Evolutionary conservation across 1,140 invertebrate species (phyloP).

Genomic region (Caligus rogercresseyi): DNA sequence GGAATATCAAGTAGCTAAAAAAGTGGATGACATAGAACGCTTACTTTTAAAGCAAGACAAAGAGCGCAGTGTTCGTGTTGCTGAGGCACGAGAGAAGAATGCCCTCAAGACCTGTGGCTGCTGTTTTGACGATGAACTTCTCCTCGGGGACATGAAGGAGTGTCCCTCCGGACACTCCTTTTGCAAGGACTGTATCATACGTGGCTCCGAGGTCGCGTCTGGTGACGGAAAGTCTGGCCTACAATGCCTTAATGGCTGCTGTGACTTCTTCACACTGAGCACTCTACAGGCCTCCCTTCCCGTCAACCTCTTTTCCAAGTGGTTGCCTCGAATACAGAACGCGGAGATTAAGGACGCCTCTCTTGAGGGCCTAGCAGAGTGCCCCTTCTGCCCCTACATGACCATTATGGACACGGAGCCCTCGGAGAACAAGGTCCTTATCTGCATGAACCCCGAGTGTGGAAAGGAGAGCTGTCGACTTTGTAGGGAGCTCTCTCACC

Average conservation of each 20-base stretch:
- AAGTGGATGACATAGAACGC: slow-evolving; percentile 31
- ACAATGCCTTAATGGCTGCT: slow-evolving; percentile 34
- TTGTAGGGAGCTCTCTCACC: slow-evolving; percentile 37
- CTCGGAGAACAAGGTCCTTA: slow-evolving; percentile 40
- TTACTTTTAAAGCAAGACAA: slow-evolving; percentile 27
- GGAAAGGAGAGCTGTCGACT: slow-evolving; percentile 43
- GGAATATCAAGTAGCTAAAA: slow-evolving; percentile 34
- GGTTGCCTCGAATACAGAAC: slow-evolving; percentile 36
- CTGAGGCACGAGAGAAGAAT: slow-evolving; percentile 27
- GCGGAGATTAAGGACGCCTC: slow-evolving; percentile 40
- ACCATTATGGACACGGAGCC: slow-evolving; percentile 35
- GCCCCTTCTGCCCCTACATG: slow-evolving; percentile 44
- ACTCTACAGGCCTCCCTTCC: slow-evolving; percentile 33
- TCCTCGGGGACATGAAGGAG: slow-evolving; percentile 37
- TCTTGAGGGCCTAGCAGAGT: slow-evolving; percentile 40
- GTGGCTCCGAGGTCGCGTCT: slow-evolving; percentile 34
- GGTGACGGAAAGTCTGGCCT: slow-evolving; percentile 36
- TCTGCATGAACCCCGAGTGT: slow-evolving; percentile 43
- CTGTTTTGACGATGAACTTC: slow-evolving; percentile 40
- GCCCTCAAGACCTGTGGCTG: slow-evolving; percentile 35
- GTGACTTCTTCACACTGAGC: slow-evolving; percentile 31
- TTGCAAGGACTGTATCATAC: slow-evolving; percentile 38
- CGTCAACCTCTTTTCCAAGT: slow-evolving; percentile 36
- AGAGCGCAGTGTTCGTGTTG: slow-evolving; percentile 25
- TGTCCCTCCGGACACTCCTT: slow-evolving; percentile 41